These are phyloP conservation scores for Sminthopsis crassicaudata DNA, from an alignment of 2,113 vertebrate species.

Conservation along the genomic window DNA sequence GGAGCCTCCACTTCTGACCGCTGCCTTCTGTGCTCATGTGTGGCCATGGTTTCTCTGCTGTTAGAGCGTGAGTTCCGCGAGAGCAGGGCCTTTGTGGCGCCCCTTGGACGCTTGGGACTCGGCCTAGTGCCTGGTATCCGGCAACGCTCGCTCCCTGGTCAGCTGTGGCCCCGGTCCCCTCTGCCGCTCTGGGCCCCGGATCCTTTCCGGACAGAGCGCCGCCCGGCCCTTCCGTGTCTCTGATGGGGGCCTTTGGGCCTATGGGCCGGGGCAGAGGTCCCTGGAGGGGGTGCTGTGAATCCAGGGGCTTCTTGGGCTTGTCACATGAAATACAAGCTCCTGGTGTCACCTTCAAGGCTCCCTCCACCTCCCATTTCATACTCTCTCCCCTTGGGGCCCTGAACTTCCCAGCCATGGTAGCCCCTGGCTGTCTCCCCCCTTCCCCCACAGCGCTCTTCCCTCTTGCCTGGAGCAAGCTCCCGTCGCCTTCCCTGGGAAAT, in stretches of 20 bases:
- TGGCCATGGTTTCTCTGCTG: neutral
- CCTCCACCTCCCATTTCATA: neutral
- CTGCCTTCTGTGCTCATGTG: neutral
- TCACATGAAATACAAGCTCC: neutral
- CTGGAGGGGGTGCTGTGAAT: slow-evolving; percentile 73
- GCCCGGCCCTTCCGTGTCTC: slow-evolving; percentile 1
- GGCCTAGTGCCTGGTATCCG: neutral
- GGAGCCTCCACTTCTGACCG: no score
- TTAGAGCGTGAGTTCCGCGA: no score
- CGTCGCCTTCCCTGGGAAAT: no score
- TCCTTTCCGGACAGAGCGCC: no score
- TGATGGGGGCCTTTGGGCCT: neutral
- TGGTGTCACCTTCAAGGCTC: neutral
- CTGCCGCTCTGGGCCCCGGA: neutral
- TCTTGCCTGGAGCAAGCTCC: neutral
- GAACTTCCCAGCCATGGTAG: no score
- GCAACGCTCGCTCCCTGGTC: slow-evolving; percentile 53
- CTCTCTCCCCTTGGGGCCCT: no score
- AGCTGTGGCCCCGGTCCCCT: slow-evolving; percentile 87
- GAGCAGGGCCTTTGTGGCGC: neutral
- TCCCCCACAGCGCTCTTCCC: no score
- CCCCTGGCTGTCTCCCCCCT: no score
- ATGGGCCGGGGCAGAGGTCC: neutral
- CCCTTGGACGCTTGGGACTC: neutral
- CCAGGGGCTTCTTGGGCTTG: slow-evolving; percentile 43